Conservation (phyloP, 2,113 vertebrate genomes). For the Pygoscelis adeliae region DNA sequence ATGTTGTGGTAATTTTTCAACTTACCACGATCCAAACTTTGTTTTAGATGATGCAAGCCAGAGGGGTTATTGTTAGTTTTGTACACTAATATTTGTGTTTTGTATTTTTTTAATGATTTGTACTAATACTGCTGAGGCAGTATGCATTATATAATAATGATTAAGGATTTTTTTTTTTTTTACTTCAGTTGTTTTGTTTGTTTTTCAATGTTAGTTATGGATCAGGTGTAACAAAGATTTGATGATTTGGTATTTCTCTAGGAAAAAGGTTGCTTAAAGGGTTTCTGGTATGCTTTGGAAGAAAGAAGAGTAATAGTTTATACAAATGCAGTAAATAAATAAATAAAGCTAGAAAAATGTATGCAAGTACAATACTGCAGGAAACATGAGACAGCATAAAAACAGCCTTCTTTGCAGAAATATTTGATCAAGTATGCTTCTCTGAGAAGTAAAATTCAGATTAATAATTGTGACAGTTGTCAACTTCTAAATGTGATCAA, state of each 20-base stretch:
- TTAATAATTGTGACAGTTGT: constrained; percentile 32
- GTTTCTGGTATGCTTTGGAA: not conserved
- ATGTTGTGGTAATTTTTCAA: not conserved
- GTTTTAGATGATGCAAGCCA: not conserved
- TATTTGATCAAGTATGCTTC: not conserved
- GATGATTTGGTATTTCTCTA: not conserved
- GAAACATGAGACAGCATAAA: constrained; percentile 69
- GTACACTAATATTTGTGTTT: not conserved
- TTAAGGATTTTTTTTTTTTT: not conserved
- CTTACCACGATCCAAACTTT: not conserved
- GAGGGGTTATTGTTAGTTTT: not conserved
- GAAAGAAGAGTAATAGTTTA: not conserved
- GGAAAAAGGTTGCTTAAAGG: not conserved
- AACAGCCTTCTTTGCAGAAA: constrained; percentile 18
- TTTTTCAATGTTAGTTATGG: accelerated
- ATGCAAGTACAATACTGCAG: constrained; percentile 54
- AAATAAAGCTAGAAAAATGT: constrained; percentile 23
- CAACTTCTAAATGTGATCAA: not conserved
- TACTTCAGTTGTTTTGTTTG: not conserved
- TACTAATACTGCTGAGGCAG: not conserved
- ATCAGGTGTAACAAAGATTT: not conserved
- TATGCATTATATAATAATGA: constrained; percentile 32
- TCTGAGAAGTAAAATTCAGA: not conserved
- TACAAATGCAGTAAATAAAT: constrained; percentile 46
- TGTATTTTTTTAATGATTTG: not conserved